Conservation (phyloP, 1,140 invertebrate genomes). For the Pachyrhynchus sulphureomaculatus region DNA sequence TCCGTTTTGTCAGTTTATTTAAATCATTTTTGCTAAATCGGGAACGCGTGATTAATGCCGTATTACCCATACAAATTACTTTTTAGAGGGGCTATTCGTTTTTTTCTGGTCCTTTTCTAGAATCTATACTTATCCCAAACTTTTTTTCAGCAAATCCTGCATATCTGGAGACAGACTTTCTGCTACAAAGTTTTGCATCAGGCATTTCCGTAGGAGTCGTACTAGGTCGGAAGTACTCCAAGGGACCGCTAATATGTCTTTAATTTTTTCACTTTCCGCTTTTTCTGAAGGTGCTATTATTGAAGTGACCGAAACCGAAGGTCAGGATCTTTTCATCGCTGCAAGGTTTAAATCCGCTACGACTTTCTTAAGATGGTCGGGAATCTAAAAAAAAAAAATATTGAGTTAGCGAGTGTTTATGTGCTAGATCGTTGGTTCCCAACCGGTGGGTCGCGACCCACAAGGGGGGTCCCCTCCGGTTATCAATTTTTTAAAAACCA, state of each 20-base stretch:
- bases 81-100: too few relatives aligned
- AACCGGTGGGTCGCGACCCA: too few relatives aligned
- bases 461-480: too few relatives aligned
- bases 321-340: slow-evolving; percentile 1
- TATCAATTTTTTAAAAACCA: too few relatives aligned
- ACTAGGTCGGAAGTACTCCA: slow-evolving; percentile 27
- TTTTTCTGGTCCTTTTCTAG: too few relatives aligned
- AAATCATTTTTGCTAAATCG: too few relatives aligned
- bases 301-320: neutral
- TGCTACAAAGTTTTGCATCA: slow-evolving; percentile 47
- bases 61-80: too few relatives aligned
- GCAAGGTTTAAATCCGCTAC: slow-evolving; percentile 17
- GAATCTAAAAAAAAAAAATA: too few relatives aligned
- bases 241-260: slow-evolving; percentile 35
- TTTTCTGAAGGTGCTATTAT: neutral
- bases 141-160: slow-evolving; percentile 51
- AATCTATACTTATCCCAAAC: slow-evolving; percentile 51
- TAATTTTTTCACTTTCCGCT: slow-evolving; percentile 33
- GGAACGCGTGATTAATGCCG: too few relatives aligned
- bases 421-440: too few relatives aligned
- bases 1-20: too few relatives aligned
- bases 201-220: slow-evolving; percentile 47
- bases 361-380: slow-evolving; percentile 25
- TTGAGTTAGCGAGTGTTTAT: too few relatives aligned
- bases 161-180: slow-evolving; percentile 52